phyloP scores from a whole-genome alignment of 2,797 vertebrate genomes.

The Paguma larvata region DNA sequence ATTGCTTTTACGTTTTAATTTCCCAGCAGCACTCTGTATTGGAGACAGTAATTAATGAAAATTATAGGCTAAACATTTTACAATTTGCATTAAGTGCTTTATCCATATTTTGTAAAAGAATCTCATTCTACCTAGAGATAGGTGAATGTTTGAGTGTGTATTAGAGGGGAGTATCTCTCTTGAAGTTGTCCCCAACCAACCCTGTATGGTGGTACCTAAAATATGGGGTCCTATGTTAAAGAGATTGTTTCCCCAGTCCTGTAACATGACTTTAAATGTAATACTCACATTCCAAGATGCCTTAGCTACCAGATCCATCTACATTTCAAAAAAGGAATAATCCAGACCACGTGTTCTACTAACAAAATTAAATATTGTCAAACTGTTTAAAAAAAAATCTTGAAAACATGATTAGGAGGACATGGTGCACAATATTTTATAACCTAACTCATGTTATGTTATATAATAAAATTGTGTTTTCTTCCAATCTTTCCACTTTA shows the following conservation, averaged over 20 bases:
- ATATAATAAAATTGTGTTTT: slow-evolving; percentile 61
- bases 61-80: slow-evolving; percentile 55
- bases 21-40: slow-evolving; percentile 59
- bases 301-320: slow-evolving; percentile 50
- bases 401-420: slow-evolving; percentile 40
- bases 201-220: neutral
- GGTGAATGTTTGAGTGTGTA: neutral
- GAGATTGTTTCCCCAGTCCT: slow-evolving; percentile 17
- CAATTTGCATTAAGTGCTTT: slow-evolving; percentile 62
- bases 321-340: slow-evolving; percentile 52
- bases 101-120: slow-evolving; percentile 41
- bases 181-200: neutral
- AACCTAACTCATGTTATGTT: neutral
- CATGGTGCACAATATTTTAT: slow-evolving; percentile 51
- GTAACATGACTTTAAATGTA: slow-evolving; percentile 49
- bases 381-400: slow-evolving; percentile 39
- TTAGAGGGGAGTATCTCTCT: neutral
- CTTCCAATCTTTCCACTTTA: slow-evolving; percentile 55
- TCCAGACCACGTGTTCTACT: neutral
- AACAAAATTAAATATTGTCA: slow-evolving; percentile 58
- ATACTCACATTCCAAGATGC: slow-evolving; percentile 43
- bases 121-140: neutral
- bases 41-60: slow-evolving; percentile 69
- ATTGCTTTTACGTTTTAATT: slow-evolving; percentile 72
- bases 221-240: neutral